These are phyloP conservation scores for Cantharis lateralis DNA, from an alignment of 2,888 invertebrate genomes.

Conservation along the genomic window DNA sequence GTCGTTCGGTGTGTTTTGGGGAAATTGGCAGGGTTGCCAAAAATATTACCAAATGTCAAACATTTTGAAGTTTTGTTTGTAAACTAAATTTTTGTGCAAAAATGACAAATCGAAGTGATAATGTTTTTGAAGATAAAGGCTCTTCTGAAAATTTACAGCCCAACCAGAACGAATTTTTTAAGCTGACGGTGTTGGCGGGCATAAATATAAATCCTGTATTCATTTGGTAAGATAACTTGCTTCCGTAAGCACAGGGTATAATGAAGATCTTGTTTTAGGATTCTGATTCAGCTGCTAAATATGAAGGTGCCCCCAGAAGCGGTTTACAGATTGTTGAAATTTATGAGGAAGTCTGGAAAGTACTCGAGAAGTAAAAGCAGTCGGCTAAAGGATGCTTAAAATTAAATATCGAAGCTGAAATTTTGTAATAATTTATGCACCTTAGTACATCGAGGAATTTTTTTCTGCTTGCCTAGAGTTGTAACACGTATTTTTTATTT, in stretches of 20 bases:
- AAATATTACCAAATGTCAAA: background rate
- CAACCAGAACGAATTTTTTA: constrained; percentile 41
- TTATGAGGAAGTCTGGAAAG: constrained; percentile 30
- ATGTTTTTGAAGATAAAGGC: constrained; percentile 7
- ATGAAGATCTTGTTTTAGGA: constrained; percentile 28
- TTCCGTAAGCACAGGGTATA: background rate
- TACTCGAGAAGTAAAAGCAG: background rate
- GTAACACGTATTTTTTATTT: background rate
- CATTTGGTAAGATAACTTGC: constrained; percentile 32
- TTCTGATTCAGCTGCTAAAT: constrained; percentile 42
- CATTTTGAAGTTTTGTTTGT: background rate
- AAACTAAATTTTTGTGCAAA: constrained; percentile 1
- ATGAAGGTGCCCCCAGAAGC: constrained; percentile 41
- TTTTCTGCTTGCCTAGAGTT: background rate
- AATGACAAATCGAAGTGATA: constrained; percentile 12
- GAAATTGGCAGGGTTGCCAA: background rate
- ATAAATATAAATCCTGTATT: constrained; percentile 39
- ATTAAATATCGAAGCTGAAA: background rate
- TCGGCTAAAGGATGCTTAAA: background rate
- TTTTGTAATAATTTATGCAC: background rate
- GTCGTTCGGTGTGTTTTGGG: background rate
- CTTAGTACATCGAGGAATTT: background rate
- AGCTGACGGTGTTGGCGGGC: constrained; percentile 42
- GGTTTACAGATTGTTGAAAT: constrained; percentile 39
- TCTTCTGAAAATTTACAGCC: constrained; percentile 33